Evolutionary conservation across 2,797 vertebrate genomes (phyloP), one percentile per base, ranked within the genome.

Genomic region (Enteromius fasciolatus): DNA sequence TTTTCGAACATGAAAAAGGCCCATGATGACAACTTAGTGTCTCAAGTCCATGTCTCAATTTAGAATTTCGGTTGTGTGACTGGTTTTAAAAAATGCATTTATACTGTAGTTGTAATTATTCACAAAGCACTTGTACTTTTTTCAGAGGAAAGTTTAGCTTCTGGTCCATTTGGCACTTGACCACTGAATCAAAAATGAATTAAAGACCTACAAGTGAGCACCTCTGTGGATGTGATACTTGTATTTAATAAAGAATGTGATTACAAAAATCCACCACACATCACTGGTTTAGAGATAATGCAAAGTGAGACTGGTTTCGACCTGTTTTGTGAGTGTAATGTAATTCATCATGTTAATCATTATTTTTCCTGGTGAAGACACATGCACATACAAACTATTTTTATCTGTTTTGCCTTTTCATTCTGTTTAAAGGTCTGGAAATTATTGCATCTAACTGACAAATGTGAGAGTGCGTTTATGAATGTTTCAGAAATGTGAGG

Each of bases 401-500:
- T 39, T 23, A 39, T 75, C 20, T 12, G 20, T 57, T 39, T 57
- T 39, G 33, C n/a, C 5, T 33, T 15, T 67, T 68, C 6, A 25
- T 52, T 39, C 20, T 36, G 18, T 67, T 46, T 67, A 39, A 67
- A 31, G 18, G 25, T 68, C 63, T 78, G 20, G 15, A 5, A 78
- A 36, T 25, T n/a, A 54, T 36, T 78, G 14, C 20, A 39, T 52
- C 11, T 50, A 52, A 52, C 28, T 48, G 41, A 33, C 64, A 63
- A 18, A 48, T 44, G 15, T 11, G 52, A 63, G 57, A 44, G 33
- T 76, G 14, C 5, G 0, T 20, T 57, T 41, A 63, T 63, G 39
- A 76, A 63, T 57, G 74, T 66, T 78, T 48, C 25, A 50, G 28
- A 64, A 66, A 78, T 78, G 63, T 36, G 50, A 46, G 75, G 77